phyloP scores from a whole-genome alignment of 2,888 invertebrate genomes.

The Drosophila austrosaltans region DNA sequence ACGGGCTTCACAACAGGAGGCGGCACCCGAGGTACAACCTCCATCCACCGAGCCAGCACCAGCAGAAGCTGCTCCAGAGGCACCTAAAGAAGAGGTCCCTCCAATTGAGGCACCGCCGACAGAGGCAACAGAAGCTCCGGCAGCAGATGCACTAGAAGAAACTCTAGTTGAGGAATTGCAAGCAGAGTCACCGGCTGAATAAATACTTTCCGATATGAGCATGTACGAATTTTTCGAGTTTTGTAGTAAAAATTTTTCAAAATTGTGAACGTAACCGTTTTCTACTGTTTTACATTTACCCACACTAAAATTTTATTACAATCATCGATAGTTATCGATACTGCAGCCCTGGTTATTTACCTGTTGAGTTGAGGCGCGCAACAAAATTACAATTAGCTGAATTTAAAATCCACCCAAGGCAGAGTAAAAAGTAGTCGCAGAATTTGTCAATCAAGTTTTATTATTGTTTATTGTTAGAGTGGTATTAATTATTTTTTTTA shows the following conservation, averaged over 20 bases:
- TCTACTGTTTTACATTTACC: background rate
- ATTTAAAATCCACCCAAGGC: background rate
- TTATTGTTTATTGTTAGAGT: background rate
- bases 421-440: too few species aligned
- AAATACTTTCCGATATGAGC: background rate
- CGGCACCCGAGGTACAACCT: background rate
- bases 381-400: background rate
- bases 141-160: background rate
- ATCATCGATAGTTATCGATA: background rate
- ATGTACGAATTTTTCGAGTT: background rate
- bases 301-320: background rate
- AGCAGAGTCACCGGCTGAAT: conserved; percentile 2
- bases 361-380: background rate
- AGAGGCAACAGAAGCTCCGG: background rate
- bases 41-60: background rate
- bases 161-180: background rate
- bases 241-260: conserved; percentile 3
- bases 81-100: background rate
- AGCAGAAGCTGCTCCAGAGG: conserved; percentile 6
- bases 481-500: background rate
- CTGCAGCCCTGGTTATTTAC: background rate
- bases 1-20: conserved; percentile 26
- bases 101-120: background rate
- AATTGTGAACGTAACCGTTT: background rate
- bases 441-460: background rate